Evolutionary conservation across 1,140 invertebrate species (phyloP).

Genomic region (Procambarus virginalis): DNA sequence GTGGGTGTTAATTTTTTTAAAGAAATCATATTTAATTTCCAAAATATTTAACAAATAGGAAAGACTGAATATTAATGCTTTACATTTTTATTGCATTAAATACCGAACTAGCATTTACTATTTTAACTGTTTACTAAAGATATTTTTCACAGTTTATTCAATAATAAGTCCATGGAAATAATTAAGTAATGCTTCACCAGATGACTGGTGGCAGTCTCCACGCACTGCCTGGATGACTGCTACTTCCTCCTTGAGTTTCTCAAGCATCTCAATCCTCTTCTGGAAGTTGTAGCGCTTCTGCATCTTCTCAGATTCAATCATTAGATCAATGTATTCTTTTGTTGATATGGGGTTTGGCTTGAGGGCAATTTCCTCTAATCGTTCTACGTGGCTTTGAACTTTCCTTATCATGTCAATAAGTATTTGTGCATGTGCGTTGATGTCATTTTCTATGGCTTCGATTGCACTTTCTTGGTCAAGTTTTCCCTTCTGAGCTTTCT

Average conservation of each 20-base stretch:
- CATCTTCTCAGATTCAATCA: too few species aligned
- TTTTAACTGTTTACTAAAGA: too few species aligned
- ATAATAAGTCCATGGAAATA: background rate
- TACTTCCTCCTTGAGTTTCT: background rate
- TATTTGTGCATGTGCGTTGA: conserved; percentile 10
- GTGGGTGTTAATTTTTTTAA: too few species aligned
- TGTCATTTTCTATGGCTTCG: conserved; percentile 32
- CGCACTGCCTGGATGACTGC: conserved; percentile 28
- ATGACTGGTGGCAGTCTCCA: background rate
- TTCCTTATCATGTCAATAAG: conserved; percentile 22
- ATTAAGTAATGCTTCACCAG: conserved; percentile 31
- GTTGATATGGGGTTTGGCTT: background rate
- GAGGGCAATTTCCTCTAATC: background rate
- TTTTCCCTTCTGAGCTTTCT: conserved; percentile 20
- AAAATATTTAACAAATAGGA: too few species aligned
- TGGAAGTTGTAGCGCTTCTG: conserved; percentile 5
- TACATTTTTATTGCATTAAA: too few species aligned
- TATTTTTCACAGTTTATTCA: background rate
- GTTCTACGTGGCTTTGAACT: conserved; percentile 6
- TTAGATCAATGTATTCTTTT: too few species aligned
- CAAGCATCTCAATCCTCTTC: conserved; percentile 36
- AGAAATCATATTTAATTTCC: too few species aligned
- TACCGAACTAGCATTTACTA: too few species aligned
- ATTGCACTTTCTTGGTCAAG: background rate
- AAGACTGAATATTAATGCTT: too few species aligned